These are phyloP conservation scores for Marmota flaviventris DNA, from an alignment of 2,113 vertebrate species.

Conservation along the genomic window DNA sequence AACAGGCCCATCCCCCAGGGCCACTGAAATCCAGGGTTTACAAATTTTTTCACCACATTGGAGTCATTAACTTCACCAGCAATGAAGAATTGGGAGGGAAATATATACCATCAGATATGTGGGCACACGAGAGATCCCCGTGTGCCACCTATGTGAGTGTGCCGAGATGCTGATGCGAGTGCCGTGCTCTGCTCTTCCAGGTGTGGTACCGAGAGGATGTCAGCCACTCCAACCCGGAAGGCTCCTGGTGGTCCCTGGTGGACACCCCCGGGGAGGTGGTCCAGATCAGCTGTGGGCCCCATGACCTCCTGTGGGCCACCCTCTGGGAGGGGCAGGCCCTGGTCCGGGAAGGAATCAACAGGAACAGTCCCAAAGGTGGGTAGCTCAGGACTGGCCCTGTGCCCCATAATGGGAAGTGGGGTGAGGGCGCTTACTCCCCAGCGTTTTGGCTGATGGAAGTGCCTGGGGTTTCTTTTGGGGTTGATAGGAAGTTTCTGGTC, in stretches of 20 bases:
- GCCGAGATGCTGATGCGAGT: rapidly evolving
- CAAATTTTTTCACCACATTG: background rate
- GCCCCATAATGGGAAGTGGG: background rate
- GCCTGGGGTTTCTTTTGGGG: constrained; percentile 42
- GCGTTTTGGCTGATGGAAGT: background rate
- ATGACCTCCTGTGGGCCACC: constrained; percentile 96
- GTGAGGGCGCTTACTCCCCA: rapidly evolving
- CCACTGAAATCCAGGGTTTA: background rate
- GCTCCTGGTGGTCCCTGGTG: constrained; percentile 93
- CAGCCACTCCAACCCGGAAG: constrained; percentile 95
- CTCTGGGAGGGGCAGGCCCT: constrained; percentile 98
- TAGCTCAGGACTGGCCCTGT: background rate
- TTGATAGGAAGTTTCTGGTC: constrained; percentile 91
- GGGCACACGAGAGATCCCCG: background rate
- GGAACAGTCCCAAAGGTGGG: constrained; percentile 95
- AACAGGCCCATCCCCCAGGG: background rate
- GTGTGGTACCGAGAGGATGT: constrained; percentile 96
- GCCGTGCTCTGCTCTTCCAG: constrained; percentile 82
- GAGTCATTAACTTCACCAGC: background rate
- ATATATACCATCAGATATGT: background rate
- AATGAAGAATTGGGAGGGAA: background rate
- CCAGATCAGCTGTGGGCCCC: constrained; percentile 97
- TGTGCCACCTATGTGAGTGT: rapidly evolving
- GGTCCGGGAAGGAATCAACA: constrained; percentile 95
- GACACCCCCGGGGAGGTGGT: constrained; percentile 94